phyloP scores from a whole-genome alignment of 1,140 invertebrate species.

The Heliconius hermathena region DNA sequence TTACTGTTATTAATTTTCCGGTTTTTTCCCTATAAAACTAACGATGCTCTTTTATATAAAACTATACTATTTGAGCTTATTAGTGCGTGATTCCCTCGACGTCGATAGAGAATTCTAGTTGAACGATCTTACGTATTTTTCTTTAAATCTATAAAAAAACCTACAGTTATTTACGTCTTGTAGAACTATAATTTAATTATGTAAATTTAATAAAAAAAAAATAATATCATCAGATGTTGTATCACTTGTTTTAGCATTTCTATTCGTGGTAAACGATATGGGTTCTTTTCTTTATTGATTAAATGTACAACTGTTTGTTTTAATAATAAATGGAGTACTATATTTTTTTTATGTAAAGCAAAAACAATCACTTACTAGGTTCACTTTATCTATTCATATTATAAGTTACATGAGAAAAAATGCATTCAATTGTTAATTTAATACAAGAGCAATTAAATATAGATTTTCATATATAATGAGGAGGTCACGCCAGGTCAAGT shows the following conservation, averaged over 20 bases:
- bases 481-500: constrained; percentile 44
- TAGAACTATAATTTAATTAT: not conserved
- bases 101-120: constrained; percentile 2
- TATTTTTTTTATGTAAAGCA: not conserved
- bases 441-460: constrained; percentile 6
- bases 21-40: not conserved
- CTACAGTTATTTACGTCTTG: not conserved
- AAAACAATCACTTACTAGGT: not conserved
- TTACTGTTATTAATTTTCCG: not conserved
- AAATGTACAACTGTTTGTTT: too few species aligned
- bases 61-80: constrained; percentile 2
- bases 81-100: constrained; percentile 18
- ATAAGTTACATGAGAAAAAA: not conserved
- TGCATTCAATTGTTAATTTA: not conserved
- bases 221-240: not conserved
- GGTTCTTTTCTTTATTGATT: not conserved
- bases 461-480: constrained; percentile 20
- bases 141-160: not conserved
- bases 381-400: not conserved
- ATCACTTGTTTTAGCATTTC: not conserved
- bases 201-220: too few species aligned
- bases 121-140: constrained; percentile 3
- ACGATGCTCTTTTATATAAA: too few species aligned
- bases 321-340: too few species aligned
- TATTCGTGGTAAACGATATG: not conserved